A percentile compares a stretch with the other conserved stretches of the same genome.
These are phyloP conservation scores for Condylura cristata DNA, from an alignment of 2,113 vertebrate species.

Conservation along the genomic window DNA sequence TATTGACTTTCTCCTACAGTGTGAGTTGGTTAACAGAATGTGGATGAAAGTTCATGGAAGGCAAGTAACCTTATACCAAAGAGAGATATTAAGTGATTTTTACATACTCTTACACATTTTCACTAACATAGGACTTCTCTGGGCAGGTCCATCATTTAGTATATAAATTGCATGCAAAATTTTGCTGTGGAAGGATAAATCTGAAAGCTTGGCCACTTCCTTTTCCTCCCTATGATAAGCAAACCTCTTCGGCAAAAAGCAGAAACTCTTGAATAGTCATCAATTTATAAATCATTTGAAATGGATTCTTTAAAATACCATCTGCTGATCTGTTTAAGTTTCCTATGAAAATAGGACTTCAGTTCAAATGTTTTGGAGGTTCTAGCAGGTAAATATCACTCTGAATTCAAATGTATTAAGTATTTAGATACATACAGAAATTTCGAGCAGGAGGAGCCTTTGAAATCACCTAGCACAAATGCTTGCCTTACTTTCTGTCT, in stretches of 20 bases:
- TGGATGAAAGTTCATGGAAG: background rate
- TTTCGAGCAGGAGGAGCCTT: background rate
- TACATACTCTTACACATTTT: background rate
- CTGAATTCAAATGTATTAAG: constrained; percentile 56
- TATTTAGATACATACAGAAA: constrained; percentile 5
- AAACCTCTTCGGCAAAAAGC: constrained; percentile 64
- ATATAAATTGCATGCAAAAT: background rate
- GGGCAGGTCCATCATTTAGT: background rate
- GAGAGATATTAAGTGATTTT: background rate
- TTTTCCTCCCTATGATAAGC: constrained; percentile 52
- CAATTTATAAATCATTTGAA: constrained; percentile 71
- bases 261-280: constrained; percentile 50
- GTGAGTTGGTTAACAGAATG: background rate
- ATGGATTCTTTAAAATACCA: constrained; percentile 72
- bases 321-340: constrained; percentile 73
- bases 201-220: constrained; percentile 50
- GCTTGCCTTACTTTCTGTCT: background rate
- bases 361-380: constrained; percentile 32
- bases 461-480: background rate
- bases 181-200: constrained; percentile 16
- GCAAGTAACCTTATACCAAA: background rate
- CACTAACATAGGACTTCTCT: background rate
- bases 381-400: constrained; percentile 50
- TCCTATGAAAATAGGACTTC: constrained; percentile 59
- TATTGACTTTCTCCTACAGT: background rate